phyloP scores from a whole-genome alignment of 2,113 vertebrate species.

The Pteronura brasiliensis region DNA sequence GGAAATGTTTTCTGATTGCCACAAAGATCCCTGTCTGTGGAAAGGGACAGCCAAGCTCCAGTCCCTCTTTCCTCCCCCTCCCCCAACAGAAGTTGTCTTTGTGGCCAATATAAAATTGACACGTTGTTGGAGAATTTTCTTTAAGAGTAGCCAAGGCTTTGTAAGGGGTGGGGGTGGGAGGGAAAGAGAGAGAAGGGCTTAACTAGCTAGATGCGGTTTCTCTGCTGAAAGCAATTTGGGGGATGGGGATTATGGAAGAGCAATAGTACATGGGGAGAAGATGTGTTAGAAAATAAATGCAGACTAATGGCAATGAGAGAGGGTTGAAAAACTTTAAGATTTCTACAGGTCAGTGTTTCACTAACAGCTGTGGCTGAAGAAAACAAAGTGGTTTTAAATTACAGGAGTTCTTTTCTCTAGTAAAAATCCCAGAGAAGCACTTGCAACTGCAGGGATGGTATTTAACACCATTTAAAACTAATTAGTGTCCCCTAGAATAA shows the following conservation, averaged over 20 bases:
- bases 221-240: conserved; percentile 69
- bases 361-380: conserved; percentile 45
- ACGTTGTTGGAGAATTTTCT: conserved; percentile 88
- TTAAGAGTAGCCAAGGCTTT: conserved; percentile 85
- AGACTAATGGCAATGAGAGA: background rate
- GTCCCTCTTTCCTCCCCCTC: conserved; percentile 74
- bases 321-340: background rate
- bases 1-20: conserved; percentile 84
- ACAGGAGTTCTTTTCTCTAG: conserved; percentile 51
- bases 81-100: conserved; percentile 87
- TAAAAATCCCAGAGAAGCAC: conserved; percentile 72
- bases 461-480: conserved; percentile 74
- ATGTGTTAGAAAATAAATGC: conserved; percentile 7
- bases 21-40: conserved; percentile 87
- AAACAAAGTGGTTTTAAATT: conserved; percentile 57
- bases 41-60: conserved; percentile 83
- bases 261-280: background rate
- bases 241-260: conserved; percentile 53
- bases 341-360: conserved; percentile 55
- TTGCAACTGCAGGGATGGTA: conserved; percentile 67
- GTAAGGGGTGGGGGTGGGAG: conserved; percentile 51
- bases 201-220: conserved; percentile 71
- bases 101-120: conserved; percentile 88
- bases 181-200: conserved; percentile 70
- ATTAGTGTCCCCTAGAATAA: conserved; percentile 72